Conservation (phyloP, 2,113 vertebrate species). For the Hirundichthys speculiger region DNA sequence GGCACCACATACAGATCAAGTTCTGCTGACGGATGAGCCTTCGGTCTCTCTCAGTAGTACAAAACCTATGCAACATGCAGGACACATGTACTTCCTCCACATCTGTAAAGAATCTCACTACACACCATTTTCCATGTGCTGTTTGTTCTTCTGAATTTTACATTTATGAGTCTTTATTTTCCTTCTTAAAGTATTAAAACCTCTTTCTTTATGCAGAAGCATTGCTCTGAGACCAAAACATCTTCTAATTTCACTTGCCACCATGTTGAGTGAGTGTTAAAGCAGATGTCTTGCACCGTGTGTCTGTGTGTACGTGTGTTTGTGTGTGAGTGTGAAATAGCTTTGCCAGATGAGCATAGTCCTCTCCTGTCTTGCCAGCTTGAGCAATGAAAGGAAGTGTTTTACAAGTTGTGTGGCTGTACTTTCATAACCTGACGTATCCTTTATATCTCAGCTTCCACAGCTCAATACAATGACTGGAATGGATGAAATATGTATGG, state of each 20-base stretch:
- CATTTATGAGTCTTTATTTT: background rate
- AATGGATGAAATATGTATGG: no score
- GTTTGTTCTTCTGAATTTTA: constrained; percentile 1
- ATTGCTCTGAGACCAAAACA: constrained; percentile 52
- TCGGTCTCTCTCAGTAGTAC: background rate
- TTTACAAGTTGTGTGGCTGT: constrained; percentile 49
- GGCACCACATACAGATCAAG: constrained; percentile 44
- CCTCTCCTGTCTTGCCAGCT: constrained; percentile 36
- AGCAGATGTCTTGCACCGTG: constrained; percentile 53
- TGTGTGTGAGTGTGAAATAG: constrained; percentile 29
- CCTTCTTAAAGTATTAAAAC: constrained; percentile 9
- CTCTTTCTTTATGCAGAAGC: constrained; percentile 13
- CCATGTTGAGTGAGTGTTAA: constrained; percentile 30
- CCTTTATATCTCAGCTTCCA: constrained; percentile 1
- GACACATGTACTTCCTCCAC: no score
- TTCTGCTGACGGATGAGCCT: constrained; percentile 59
- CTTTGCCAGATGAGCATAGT: constrained; percentile 44
- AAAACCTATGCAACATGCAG: no score
- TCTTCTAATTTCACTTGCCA: constrained; percentile 51
- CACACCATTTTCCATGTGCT: background rate
- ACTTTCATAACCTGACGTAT: constrained; percentile 25
- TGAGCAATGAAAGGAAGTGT: constrained; percentile 60
- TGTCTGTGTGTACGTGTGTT: background rate
- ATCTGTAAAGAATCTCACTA: no score
- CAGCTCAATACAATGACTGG: no score